Conservation (phyloP, 2,113 vertebrate genomes). For the Callipepla squamata region DNA sequence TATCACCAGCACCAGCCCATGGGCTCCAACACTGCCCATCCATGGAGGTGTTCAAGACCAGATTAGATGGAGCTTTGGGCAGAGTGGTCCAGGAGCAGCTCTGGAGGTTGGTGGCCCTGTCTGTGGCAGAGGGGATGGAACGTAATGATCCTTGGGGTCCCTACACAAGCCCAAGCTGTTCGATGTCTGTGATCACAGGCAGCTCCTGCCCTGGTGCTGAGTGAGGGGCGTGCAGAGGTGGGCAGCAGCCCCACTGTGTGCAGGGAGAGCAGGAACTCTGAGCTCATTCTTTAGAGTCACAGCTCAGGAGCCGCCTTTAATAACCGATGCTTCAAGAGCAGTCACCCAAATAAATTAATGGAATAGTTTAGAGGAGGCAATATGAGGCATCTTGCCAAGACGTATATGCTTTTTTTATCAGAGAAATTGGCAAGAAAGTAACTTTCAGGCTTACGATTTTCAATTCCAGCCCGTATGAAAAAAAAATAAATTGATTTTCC, state of each 20-base stretch:
- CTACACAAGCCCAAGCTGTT: no score
- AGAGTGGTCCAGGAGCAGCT: no score
- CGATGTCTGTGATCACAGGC: no score
- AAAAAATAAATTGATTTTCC: conserved; percentile 81
- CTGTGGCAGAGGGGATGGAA: no score
- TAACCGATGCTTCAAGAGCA: conserved; percentile 69
- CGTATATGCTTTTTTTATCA: conserved; percentile 75
- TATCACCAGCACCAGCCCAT: no score
- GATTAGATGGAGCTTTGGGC: no score
- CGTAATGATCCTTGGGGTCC: no score
- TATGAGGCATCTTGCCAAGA: conserved; percentile 70
- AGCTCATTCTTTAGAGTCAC: conserved; percentile 40
- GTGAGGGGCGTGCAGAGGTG: background rate
- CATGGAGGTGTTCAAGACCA: no score
- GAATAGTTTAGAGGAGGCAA: conserved; percentile 71
- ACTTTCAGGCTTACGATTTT: conserved; percentile 78
- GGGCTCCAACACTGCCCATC: no score
- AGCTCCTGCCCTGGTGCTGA: background rate
- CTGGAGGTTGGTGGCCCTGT: no score
- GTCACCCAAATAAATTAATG: conserved; percentile 80
- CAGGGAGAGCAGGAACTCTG: background rate
- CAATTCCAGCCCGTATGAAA: conserved; percentile 74
- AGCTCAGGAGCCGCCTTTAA: conserved; percentile 51
- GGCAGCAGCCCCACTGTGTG: background rate
- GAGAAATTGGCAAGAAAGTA: conserved; percentile 78